Base-by-base conservation (phyloP, 1,140 invertebrate species). In the Drosophila bocki region DNA sequence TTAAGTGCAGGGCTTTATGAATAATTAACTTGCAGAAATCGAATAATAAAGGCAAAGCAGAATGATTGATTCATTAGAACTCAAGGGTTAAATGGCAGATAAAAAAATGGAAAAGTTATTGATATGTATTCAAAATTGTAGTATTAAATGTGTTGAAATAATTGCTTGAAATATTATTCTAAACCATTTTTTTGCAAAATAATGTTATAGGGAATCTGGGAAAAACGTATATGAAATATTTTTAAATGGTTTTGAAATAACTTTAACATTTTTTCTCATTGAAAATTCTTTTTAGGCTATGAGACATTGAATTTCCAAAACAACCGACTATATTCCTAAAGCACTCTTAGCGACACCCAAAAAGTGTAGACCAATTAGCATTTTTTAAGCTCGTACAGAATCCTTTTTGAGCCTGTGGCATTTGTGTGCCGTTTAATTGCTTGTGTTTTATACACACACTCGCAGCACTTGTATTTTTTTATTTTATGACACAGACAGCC, bases 351-450 rank as follows among this genome's bases (percentile, higher is more conserved):
- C 48, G n/a, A 39, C 68, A 19, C n/a, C 19, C 37, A 19, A 68
- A 42, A 50, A 32, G 15, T 32, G 12, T 26, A 11, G 32, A 60
- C 69, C 68, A 74, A 74, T 72, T 74, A 74, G 53, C 32, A 7
- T 50, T 58, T 71, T 44, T 51, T 42, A 17, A 17, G 53, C 37
- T 37, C 17, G 22, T 15, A 12, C 11, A 11, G 12, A 48, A 63
- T 41, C 57, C n/a, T 35, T 62, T 70, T 45, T 41, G 41, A 41
- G 69, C 71, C 50, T 11, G 48, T 13, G 33, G 42, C 22, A 48
- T 62, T 50, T 75, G 51, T 37, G 17, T 33, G n/a, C 41, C 32
- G 78, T 41, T 67, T 68, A 80, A 75, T 75, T 59, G 78, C 44
- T 69, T 63, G 57, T 42, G 17, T 44, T 69, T 80, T 63, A 80